These are phyloP conservation scores for Haemorhous mexicanus DNA, from an alignment of 2,113 vertebrate species.

Conservation along the genomic window DNA sequence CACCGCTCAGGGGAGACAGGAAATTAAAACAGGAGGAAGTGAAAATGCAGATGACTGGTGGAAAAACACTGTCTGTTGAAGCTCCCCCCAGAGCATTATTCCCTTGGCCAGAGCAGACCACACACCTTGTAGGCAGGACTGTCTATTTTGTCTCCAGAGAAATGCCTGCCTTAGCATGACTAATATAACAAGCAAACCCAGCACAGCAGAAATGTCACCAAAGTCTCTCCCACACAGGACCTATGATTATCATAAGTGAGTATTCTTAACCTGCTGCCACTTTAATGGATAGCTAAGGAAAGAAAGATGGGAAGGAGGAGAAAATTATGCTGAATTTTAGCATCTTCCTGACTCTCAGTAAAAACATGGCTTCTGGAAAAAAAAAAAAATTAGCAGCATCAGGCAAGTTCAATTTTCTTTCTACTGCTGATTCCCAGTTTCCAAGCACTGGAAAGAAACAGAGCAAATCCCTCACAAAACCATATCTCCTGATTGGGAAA, in stretches of 20 bases:
- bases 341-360: neutral
- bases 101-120: neutral
- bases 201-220: slow-evolving; percentile 11
- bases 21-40: neutral
- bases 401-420: neutral
- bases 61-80: neutral
- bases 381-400: neutral
- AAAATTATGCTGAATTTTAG: neutral
- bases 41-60: neutral
- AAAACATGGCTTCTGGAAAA: neutral
- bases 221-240: neutral
- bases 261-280: neutral
- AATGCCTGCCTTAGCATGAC: neutral
- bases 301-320: neutral
- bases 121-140: neutral
- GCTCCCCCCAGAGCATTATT: neutral
- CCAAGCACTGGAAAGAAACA: neutral
- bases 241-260: neutral
- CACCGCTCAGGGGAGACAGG: neutral
- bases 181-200: neutral
- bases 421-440: neutral
- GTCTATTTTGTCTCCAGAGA: neutral
- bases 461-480: neutral
- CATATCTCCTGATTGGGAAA: neutral
- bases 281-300: neutral